Evolutionary conservation across 2,113 vertebrate species (phyloP).

Genomic region (Phyllopteryx taeniolatus): DNA sequence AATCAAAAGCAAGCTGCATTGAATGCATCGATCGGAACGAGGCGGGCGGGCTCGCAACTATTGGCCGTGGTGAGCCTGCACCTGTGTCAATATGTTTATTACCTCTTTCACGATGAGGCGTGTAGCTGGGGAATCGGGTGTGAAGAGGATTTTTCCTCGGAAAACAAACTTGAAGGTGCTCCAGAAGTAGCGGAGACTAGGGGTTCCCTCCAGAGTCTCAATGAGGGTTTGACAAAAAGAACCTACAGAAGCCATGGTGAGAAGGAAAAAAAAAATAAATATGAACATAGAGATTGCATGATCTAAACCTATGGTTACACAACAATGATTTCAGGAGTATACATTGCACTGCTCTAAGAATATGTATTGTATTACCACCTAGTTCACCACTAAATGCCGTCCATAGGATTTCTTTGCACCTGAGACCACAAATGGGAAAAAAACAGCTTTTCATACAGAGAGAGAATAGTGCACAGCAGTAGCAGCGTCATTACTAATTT

Average conservation of each 20-base stretch:
- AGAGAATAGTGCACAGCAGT: constrained; percentile 15
- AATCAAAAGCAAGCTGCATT: background rate
- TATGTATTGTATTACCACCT: background rate
- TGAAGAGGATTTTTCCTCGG: constrained; percentile 88
- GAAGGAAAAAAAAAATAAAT: constrained; percentile 10
- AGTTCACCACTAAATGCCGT: background rate
- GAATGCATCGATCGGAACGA: background rate
- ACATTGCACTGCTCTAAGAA: background rate
- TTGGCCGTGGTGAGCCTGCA: no score
- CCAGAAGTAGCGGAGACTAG: constrained; percentile 86
- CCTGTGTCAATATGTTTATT: constrained; percentile 2
- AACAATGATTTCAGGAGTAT: no score
- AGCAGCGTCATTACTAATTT: constrained; percentile 61
- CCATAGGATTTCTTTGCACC: background rate
- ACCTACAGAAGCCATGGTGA: constrained; percentile 61
- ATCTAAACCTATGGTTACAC: no score
- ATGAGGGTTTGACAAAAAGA: constrained; percentile 87
- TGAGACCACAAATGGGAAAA: constrained; percentile 8
- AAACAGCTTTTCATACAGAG: constrained; percentile 17
- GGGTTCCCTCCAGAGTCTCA: constrained; percentile 82
- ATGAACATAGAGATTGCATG: no score
- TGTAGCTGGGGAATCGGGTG: constrained; percentile 85
- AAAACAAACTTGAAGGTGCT: constrained; percentile 85
- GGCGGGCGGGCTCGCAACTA: no score
- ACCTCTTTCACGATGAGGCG: constrained; percentile 85